Evolutionary conservation across 2,888 invertebrate species (phyloP), one percentile per base, ranked within the genome.

Genomic region (Zeuzera pyrina): DNA sequence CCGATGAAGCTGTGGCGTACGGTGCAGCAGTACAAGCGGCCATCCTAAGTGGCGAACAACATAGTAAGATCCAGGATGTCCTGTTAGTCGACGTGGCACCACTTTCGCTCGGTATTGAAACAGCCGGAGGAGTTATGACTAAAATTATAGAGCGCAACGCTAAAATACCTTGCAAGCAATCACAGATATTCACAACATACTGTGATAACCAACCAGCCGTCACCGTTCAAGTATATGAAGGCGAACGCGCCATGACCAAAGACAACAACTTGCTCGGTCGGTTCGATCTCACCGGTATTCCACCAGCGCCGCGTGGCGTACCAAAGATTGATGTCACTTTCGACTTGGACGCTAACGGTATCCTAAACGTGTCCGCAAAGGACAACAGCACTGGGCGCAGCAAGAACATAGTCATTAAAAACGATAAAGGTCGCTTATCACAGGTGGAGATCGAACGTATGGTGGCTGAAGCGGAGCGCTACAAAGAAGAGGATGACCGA

Each of bases 361-460:
- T 91, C 38, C 60, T 91, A 42, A 92, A 92, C 57, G 93, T 93
- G 0, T 86, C 89, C 0, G 93, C 93, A n/a, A 84, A 87, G 36
- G 86, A 86, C 31, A 83, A 78, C 52, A 74, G 83, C 36, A 77
- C 84, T 1, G 86, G 79, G 26, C 89, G 88, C 41, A 85, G 84
- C 11, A 88, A 87, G 55, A 87, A 88, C 46, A 91, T 92, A 39
- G 88, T 88, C 22, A 92, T 92, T 39, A 89, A 88, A 47, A 91
- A 91, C 62, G 90, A 91, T 67, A 89, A 88, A 52, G 90, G 91
- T 1, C 79, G 91, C 6, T 68, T 92, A 25, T 89, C 89, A n/a
- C 89, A 90, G 52, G 87, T 87, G 15, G 91, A 92, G 54, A 91
- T 91, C 38, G 90, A 92, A 33, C 76, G 87, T 37, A 91, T 90